Base-by-base conservation (phyloP, 2,888 invertebrate genomes). In the Lasioglossum figueresi region DNA sequence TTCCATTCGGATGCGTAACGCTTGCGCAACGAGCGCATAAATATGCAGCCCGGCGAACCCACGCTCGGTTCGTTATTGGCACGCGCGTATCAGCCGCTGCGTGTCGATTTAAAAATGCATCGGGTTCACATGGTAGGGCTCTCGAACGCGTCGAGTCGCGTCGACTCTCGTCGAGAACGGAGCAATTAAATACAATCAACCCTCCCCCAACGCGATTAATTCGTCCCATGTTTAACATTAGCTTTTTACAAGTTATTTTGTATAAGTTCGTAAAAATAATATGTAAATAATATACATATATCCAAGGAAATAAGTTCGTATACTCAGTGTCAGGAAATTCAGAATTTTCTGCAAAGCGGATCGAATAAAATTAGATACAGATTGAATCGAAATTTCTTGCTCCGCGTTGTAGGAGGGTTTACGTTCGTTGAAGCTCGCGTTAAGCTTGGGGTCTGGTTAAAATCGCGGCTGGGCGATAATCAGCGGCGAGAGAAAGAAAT, bases 1-100 rank as follows among this genome's bases (percentile, higher is more conserved):
- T 88, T 87, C 80, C 80, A 81, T 82, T 79, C 80, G 68, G 68
- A 82, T 59, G 59, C 27, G 83, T 70, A 79, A 76, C 10, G 70
- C 79, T 88, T 89, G 80, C 82, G 88, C 80, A 84, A 86, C 63
- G 37, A 83, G 76, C 79, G 52, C 79, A 82, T 86, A 88, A 89
- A 89, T 88, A 88, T 89, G 88, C 81, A 86, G 81, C 76, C 74
- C 63, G 52, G 70, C 68, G 76, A 52, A 48, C 59, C 59, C 27
- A 27, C 59, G 59, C 27, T n/a, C n/a, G 59, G 14, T 27, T 59
- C 59, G 59, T 27, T 59, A 59, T 59, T 70, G 76, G 52, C 80
- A 71, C 80, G 80, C 43, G 59, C 52, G 75, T 73, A 31, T 31
- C 31, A 10, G 23, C 19, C 34, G 66, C 37, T 23, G n/a, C 34